Conservation (phyloP, 2,888 invertebrate species). For the Mythimna albipuncta region DNA sequence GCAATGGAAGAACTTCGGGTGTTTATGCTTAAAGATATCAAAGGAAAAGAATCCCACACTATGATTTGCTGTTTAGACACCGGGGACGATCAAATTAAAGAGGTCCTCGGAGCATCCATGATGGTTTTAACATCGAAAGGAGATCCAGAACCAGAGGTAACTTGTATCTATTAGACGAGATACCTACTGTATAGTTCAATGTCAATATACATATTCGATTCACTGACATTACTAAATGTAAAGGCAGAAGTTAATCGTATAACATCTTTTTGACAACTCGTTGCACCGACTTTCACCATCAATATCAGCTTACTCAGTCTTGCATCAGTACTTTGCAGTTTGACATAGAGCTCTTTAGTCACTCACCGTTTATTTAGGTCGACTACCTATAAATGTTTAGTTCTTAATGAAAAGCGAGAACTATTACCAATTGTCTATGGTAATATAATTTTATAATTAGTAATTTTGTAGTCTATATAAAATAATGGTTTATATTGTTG, state of each 20-base stretch:
- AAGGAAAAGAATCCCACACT: slow-evolving; percentile 27
- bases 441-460: not conserved
- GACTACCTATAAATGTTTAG: too few species aligned
- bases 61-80: slow-evolving; percentile 36
- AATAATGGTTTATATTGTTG: not conserved
- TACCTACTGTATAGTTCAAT: not conserved
- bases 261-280: not conserved
- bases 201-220: not conserved
- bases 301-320: too few species aligned
- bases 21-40: slow-evolving; percentile 24
- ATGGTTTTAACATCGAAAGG: slow-evolving; percentile 26
- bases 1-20: slow-evolving; percentile 38
- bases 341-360: too few species aligned
- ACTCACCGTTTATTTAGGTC: too few species aligned
- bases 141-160: slow-evolving; percentile 32
- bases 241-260: too few species aligned
- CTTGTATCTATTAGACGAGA: not conserved
- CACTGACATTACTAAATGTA: too few species aligned
- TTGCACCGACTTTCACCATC: too few species aligned
- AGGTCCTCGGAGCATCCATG: slow-evolving; percentile 27
- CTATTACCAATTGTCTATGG: not conserved
- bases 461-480: too few species aligned
- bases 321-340: too few species aligned
- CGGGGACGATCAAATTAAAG: slow-evolving; percentile 21
- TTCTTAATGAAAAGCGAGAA: not conserved